Evolutionary conservation across 2,888 invertebrate genomes (phyloP), one percentile per base, ranked within the genome.

Genomic region (Acanthacorydalis orientalis): DNA sequence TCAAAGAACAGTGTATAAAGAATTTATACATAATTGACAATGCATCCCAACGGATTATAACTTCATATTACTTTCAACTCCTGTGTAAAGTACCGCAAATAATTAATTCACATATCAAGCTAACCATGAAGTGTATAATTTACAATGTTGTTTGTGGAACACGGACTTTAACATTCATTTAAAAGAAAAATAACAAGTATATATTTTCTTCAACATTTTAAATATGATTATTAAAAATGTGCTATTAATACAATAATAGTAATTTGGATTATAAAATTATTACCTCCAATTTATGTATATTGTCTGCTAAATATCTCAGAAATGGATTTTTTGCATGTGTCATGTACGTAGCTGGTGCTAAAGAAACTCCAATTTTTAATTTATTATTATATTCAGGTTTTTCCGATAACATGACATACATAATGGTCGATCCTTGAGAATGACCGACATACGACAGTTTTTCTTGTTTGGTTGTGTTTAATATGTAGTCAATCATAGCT

Each of bases 271-370:
- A 6, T 23, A 4, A 23, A 4, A 4, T 23, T 23, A 10, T 41
- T 41, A 41, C 41, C 31, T 41, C n/a, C 3, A 41, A 23, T 41
- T 41, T 41, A 7, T 10, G 11, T 15, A 64, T 63, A 49, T 66
- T 2, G 64, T 63, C 16, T 10, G 42, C 15, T 4, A 35, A 7
- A 14, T n/a, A 16, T 23, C 61, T 60, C 0, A 66, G 59, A n/a
- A 68, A 55, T 4, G 69, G 69, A 58, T 68, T 71, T 39, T 58
- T 60, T 57, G 69, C 63, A 34, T 68, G 62, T 8, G 60, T 59
- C 51, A 71, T 65, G 53, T 67, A 74, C n/a, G 73, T 72, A n/a
- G 77, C 69, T 4, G 78, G 77, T 1, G 75, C 75, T 41, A 77
- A 57, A 3, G 70, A 68, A 51, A 72, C 68, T 64, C 70, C 70